Conservation (phyloP, 2,888 invertebrate species). For the Pycnomerus fuliginosus region DNA sequence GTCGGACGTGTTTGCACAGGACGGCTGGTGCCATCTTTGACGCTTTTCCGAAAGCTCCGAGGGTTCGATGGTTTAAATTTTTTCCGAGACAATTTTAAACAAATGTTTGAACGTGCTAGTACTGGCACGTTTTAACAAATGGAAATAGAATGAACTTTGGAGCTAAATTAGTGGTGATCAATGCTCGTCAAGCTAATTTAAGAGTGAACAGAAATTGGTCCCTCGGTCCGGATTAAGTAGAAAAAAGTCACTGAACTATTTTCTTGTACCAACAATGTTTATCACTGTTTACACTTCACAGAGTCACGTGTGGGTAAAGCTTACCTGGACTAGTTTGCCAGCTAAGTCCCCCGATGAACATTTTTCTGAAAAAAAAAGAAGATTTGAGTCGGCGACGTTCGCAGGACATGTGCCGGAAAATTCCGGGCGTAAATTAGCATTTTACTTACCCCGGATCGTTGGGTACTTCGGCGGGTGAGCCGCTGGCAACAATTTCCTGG, state of each 20-base stretch:
- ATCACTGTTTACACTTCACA: constrained; percentile 28
- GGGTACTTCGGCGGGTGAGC: constrained; percentile 86
- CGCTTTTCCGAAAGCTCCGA: constrained; percentile 13
- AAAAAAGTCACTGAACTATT: constrained; percentile 4
- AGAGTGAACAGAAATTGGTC: constrained; percentile 12
- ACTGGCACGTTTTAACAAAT: constrained; percentile 13
- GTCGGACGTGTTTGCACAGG: constrained; percentile 5
- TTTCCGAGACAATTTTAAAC: too few species aligned
- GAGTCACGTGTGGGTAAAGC: constrained; percentile 35
- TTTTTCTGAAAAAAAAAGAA: constrained; percentile 87
- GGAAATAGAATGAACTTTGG: constrained; percentile 24
- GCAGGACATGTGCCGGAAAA: neutral
- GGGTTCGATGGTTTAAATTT: too few species aligned
- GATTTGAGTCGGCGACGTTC: constrained; percentile 9
- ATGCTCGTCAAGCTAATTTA: constrained; percentile 28
- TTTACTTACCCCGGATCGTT: constrained; percentile 89
- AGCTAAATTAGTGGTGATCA: constrained; percentile 24
- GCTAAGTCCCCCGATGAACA: constrained; percentile 99
- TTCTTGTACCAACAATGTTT: too few species aligned
- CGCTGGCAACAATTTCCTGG: constrained; percentile 74
- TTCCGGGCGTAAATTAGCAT: too few species aligned
- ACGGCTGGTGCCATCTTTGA: constrained; percentile 18
- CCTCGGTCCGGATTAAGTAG: constrained; percentile 3
- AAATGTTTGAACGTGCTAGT: too few species aligned
- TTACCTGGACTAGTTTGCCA: constrained; percentile 99